A percentile compares a stretch with the other conserved stretches of the same genome.
These are phyloP conservation scores for Cebus imitator DNA, from an alignment of 2,113 vertebrate genomes.

Conservation along the genomic window DNA sequence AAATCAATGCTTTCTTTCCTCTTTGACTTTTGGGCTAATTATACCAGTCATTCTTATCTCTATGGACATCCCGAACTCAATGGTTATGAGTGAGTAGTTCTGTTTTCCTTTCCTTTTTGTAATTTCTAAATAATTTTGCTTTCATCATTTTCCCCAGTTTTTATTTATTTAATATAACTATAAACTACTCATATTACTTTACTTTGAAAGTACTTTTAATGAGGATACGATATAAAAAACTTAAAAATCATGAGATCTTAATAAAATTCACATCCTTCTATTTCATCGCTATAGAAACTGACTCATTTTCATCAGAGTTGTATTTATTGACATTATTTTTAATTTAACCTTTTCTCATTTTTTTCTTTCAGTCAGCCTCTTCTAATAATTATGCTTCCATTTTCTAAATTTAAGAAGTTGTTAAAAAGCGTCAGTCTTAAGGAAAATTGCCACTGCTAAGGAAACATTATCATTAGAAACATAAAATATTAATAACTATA, in stretches of 20 bases:
- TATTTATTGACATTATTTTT: neutral
- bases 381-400: neutral
- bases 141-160: neutral
- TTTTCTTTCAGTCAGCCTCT: neutral
- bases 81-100: neutral
- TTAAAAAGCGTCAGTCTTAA: conserved; percentile 5
- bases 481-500: conserved; percentile 12
- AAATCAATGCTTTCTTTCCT: neutral
- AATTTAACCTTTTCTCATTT: neutral
- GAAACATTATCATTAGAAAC: neutral
- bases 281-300: neutral
- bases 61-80: neutral
- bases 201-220: neutral
- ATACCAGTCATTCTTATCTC: neutral
- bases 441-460: neutral
- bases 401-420: neutral
- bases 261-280: neutral
- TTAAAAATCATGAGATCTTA: neutral
- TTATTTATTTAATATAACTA: neutral
- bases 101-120: neutral
- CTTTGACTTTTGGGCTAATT: conserved; percentile 16
- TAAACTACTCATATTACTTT: neutral
- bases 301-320: neutral
- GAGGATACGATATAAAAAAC: neutral
- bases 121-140: neutral